Base-by-base conservation (phyloP, 2,888 invertebrate species). In the Zaprionus bogoriensis region DNA sequence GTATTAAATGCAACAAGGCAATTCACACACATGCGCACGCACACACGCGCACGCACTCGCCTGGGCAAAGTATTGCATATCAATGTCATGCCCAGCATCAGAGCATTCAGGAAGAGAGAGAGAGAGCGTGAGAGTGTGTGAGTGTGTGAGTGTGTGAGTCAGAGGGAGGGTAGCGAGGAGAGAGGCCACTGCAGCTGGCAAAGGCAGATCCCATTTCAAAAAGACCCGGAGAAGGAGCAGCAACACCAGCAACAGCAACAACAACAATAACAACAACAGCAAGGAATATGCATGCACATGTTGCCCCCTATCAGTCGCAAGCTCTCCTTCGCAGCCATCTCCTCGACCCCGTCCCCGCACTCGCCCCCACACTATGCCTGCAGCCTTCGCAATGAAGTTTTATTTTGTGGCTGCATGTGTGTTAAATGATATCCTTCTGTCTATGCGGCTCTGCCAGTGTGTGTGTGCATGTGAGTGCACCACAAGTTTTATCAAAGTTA, bases 61-160 rank as follows among this genome's bases (percentile, higher is more conserved):
- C 17, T 36, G 36, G 22, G 48, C 57, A 32, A 47, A 54, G 57
- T 62, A 51, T 68, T 59, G 42, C 62, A 54, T 83, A 72, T 76
- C 79, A 63, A 72, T 87, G 65, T 76, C 61, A 61, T 27, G 59
- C 46, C 45, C 67, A 64, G 71, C 75, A 64, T 75, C 64, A 25
- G 10, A 17, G 25, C 42, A 27, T 2, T 10, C 25, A 17, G 42
- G 41, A 42, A 28, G 22, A 10, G 5, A 44, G 30, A 23, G 19
- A 47, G 12, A 39, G 27, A 23, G 28, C 10, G 4, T 9, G 20
- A 14, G 22, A 9, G 46, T 7, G 20, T 4, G 20, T 10, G 17
- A 27, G 23, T 17, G 64, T 0, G 30, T 7, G n/a, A 5, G 28
- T 6, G 38, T 3, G 51, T 12, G 48, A 10, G 14, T 10, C n/a